phyloP scores from a whole-genome alignment of 2,888 invertebrate genomes.

The Volucella bombylans region DNA sequence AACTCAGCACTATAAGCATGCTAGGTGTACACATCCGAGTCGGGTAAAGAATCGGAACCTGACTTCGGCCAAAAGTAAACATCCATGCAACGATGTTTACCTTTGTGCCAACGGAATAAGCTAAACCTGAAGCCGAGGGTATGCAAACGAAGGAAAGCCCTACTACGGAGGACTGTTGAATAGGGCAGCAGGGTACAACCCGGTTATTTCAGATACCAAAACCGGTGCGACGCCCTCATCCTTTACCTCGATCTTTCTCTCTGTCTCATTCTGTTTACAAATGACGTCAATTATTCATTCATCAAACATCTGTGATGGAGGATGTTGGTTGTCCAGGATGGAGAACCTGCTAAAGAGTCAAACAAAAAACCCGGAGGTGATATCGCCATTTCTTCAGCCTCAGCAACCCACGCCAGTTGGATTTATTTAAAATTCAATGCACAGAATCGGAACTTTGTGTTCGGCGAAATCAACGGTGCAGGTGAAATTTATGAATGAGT shows the following conservation, averaged over 20 bases:
- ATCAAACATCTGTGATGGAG: constrained; percentile 66
- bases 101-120: constrained; percentile 51
- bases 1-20: neutral
- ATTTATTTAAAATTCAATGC: constrained; percentile 70
- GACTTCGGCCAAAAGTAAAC: constrained; percentile 51
- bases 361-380: constrained; percentile 8
- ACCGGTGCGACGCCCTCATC: too few species aligned
- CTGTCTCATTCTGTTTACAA: constrained; percentile 37
- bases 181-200: constrained; percentile 55
- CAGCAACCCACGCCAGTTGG: constrained; percentile 8
- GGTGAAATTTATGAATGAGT: constrained; percentile 70
- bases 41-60: constrained; percentile 52
- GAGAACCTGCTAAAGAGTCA: constrained; percentile 46
- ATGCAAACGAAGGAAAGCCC: constrained; percentile 54
- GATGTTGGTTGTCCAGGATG: constrained; percentile 47
- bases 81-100: constrained; percentile 62
- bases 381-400: neutral
- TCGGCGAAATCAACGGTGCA: constrained; percentile 68
- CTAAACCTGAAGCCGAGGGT: constrained; percentile 11
- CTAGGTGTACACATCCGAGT: constrained; percentile 16
- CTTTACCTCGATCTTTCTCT: neutral
- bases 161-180: constrained; percentile 56
- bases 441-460: constrained; percentile 62
- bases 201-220: constrained; percentile 37
- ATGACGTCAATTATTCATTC: constrained; percentile 73